Conservation (phyloP, 2,797 vertebrate genomes). For the Mionectes olivaceus region DNA sequence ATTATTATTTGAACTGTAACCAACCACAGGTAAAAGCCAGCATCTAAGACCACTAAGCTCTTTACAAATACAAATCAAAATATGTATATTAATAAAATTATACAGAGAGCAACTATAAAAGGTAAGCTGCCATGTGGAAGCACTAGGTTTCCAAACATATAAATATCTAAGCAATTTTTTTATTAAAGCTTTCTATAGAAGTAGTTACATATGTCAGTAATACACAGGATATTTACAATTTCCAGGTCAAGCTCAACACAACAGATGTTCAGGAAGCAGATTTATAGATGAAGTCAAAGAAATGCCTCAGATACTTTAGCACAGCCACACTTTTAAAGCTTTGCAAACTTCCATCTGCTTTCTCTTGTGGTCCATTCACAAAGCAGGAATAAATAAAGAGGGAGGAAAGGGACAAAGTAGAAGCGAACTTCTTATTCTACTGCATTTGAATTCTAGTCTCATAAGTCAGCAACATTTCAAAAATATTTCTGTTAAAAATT, state of each 20-base stretch:
- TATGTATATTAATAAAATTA: not conserved
- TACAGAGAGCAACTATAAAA: not conserved
- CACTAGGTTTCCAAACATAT: not conserved
- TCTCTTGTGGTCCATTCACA: conserved; percentile 13
- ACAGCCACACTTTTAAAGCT: not conserved
- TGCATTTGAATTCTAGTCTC: not conserved
- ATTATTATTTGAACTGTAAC: not conserved
- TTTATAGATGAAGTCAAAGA: conserved; percentile 61
- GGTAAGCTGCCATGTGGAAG: not conserved
- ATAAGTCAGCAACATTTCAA: not conserved
- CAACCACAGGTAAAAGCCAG: not conserved
- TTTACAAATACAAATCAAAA: conserved; percentile 5
- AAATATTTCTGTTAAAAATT: not conserved
- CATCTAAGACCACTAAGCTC: not conserved
- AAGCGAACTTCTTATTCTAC: not conserved
- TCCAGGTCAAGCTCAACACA: conserved; percentile 59
- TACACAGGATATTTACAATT: conserved; percentile 70
- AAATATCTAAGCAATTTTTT: not conserved
- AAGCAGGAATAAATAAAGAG: not conserved
- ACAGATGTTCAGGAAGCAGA: conserved; percentile 67
- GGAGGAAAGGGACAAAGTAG: not conserved
- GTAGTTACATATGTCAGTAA: conserved; percentile 59
- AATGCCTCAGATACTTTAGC: conserved; percentile 38
- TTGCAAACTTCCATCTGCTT: conserved; percentile 37
- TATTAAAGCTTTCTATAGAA: conserved; percentile 33